These are phyloP conservation scores for Diogma glabrata DNA, from an alignment of 2,888 invertebrate species.

Conservation along the genomic window DNA sequence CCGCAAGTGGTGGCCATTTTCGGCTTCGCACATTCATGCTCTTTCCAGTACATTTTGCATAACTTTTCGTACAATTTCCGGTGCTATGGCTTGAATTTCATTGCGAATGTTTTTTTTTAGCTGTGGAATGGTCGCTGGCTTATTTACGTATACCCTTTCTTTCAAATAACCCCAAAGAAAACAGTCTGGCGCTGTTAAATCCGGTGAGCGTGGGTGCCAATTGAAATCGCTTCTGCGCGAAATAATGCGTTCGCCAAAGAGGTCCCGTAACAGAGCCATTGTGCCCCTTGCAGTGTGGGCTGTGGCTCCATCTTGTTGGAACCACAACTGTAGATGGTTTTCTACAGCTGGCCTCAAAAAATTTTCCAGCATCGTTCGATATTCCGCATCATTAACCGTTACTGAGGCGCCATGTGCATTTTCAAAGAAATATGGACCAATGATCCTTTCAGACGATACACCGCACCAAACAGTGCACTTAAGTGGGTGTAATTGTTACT, in stretches of 20 bases:
- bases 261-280: slow-evolving; percentile 1
- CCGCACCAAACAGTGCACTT: slow-evolving; percentile 8
- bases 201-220: no score
- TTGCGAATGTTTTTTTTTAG: neutral
- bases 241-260: slow-evolving; percentile 8
- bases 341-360: slow-evolving; percentile 13
- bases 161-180: slow-evolving; percentile 6
- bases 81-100: neutral
- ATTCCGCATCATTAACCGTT: neutral
- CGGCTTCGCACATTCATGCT: no score
- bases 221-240: no score
- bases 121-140: neutral
- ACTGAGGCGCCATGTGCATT: neutral
- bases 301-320: slow-evolving; percentile 15
- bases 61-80: no score
- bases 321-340: slow-evolving; percentile 11
- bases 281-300: neutral
- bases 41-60: slow-evolving; percentile 9
- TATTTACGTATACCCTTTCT: neutral
- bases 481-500: slow-evolving; percentile 4
- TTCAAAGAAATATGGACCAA: slow-evolving; percentile 11
- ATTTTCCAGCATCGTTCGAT: slow-evolving; percentile 5
- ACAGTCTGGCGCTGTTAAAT: no score
- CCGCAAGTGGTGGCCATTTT: no score
- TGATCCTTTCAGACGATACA: slow-evolving; percentile 3